Conservation (phyloP, 2,888 invertebrate species). For the Machimus atricapillus region DNA sequence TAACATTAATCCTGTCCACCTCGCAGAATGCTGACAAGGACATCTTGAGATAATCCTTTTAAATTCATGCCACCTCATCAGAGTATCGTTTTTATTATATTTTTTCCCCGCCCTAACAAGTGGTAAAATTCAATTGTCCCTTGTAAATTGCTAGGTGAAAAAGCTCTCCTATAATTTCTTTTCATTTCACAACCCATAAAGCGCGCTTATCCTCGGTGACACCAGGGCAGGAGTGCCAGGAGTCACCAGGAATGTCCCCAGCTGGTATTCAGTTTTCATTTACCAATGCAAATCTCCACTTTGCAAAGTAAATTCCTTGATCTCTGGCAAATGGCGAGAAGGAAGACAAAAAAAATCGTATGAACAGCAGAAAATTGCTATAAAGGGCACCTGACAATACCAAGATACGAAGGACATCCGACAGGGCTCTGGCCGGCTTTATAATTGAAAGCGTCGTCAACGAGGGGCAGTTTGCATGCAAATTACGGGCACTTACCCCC, state of each 20-base stretch:
- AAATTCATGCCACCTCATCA: background rate
- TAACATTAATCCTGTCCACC: background rate
- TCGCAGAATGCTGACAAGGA: background rate
- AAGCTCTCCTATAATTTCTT: background rate
- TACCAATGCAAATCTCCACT: conserved; percentile 19
- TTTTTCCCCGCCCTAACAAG: background rate
- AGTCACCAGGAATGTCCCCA: background rate
- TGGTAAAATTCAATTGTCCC: background rate
- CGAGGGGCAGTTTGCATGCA: conserved; percentile 27
- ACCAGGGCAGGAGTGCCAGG: background rate
- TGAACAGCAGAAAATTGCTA: conserved; percentile 2
- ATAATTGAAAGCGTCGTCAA: conserved; percentile 26
- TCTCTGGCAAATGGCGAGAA: background rate
- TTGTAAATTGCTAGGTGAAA: background rate
- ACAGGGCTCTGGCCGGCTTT: background rate
- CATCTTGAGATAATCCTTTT: background rate
- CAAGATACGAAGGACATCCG: conserved; percentile 11
- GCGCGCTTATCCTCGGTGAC: background rate
- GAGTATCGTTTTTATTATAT: background rate
- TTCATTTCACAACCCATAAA: background rate
- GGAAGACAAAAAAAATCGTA: background rate
- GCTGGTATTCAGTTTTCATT: background rate
- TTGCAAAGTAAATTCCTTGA: conserved; percentile 14
- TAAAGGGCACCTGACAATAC: conserved; percentile 24
- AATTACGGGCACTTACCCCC: conserved; percentile 20